Conservation (phyloP, 2,888 invertebrate species). For the Boloria selene region DNA sequence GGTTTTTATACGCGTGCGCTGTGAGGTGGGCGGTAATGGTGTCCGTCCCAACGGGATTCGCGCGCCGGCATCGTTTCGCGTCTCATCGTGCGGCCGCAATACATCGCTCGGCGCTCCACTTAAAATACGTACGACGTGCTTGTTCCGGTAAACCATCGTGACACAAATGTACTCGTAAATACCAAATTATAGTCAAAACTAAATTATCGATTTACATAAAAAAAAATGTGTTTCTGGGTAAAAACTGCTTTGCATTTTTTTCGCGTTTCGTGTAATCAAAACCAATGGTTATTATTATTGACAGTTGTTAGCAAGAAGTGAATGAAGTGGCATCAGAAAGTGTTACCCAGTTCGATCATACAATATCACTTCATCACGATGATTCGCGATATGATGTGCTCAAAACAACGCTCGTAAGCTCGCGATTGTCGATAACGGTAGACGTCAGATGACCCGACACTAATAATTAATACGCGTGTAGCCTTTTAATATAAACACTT, state of each 20-base stretch:
- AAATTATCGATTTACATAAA: constrained; percentile 23
- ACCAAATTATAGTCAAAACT: constrained; percentile 31
- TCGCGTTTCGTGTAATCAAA: constrained; percentile 5
- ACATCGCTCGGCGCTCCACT: constrained; percentile 78
- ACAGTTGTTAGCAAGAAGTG: constrained; percentile 30
- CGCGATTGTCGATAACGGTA: constrained; percentile 63
- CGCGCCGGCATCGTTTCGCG: constrained; percentile 76
- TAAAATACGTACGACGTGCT: constrained; percentile 69
- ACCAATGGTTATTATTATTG: constrained; percentile 14
- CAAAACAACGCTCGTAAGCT: constrained; percentile 60
- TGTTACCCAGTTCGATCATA: constrained; percentile 47
- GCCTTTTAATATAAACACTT: constrained; percentile 37
- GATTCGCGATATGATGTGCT: constrained; percentile 57
- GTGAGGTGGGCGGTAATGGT: constrained; percentile 77
- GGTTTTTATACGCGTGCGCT: constrained; percentile 75
- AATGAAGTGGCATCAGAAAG: constrained; percentile 50
- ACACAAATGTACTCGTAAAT: constrained; percentile 61
- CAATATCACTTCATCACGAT: constrained; percentile 53
- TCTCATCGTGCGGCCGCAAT: constrained; percentile 78
- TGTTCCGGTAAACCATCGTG: constrained; percentile 73
- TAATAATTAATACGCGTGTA: constrained; percentile 47
- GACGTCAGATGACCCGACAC: constrained; percentile 53
- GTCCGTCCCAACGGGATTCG: constrained; percentile 78
- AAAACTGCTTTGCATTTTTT: constrained; percentile 14
- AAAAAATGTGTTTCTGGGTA: constrained; percentile 18